A percentile compares a stretch with the other conserved stretches of the same genome.
phyloP scores from a whole-genome alignment of 2,888 invertebrate species.

The Alloplasta piceator region DNA sequence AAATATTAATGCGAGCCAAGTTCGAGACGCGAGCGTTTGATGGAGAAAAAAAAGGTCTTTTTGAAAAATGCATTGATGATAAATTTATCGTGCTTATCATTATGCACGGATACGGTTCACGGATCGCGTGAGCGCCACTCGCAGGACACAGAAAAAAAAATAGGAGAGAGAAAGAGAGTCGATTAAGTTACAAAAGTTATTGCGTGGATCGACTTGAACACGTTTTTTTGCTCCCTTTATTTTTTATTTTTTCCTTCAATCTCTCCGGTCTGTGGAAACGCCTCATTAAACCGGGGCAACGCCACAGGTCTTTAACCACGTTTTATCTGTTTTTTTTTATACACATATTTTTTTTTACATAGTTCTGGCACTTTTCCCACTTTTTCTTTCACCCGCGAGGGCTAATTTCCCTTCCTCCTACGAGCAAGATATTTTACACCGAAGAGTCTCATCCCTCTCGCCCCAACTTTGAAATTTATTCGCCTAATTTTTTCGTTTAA shows the following conservation, averaged over 20 bases:
- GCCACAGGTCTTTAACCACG: conserved; percentile 45
- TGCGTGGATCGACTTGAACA: conserved; percentile 41
- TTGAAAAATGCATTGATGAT: conserved; percentile 35
- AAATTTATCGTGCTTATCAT: conserved; percentile 53
- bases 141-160: conserved; percentile 5
- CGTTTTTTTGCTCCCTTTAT: conserved; percentile 20
- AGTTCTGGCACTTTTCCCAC: conserved; percentile 42
- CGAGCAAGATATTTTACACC: conserved; percentile 57
- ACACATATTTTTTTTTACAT: conserved; percentile 7
- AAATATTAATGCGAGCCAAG: conserved; percentile 44
- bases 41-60: conserved; percentile 10
- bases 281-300: conserved; percentile 59
- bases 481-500: conserved; percentile 47
- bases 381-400: neutral
- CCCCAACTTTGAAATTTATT: conserved; percentile 57
- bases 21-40: conserved; percentile 9
- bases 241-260: conserved; percentile 18
- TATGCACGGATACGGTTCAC: conserved; percentile 35
- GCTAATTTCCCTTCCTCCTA: conserved; percentile 27
- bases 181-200: conserved; percentile 46
- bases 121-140: conserved; percentile 38
- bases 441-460: conserved; percentile 31
- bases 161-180: neutral
- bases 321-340: conserved; percentile 1
- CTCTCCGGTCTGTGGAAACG: conserved; percentile 28